phyloP scores from a whole-genome alignment of 2,888 invertebrate genomes.

The Tridacna crocea region DNA sequence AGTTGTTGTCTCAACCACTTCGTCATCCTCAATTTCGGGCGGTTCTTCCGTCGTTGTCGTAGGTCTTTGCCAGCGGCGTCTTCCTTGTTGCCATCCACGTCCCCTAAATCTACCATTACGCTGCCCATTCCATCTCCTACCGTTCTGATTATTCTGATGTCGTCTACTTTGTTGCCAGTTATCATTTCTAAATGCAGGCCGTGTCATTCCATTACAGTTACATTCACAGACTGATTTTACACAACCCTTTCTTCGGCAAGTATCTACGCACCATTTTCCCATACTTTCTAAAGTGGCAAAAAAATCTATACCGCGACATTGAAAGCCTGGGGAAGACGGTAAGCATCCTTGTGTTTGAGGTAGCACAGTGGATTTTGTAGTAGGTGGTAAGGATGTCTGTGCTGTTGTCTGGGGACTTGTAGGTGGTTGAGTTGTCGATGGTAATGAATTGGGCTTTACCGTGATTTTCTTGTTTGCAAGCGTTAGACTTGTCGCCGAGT shows the following conservation, averaged over 20 bases:
- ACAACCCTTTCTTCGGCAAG: conserved; percentile 54
- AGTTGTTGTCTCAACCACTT: conserved; percentile 8
- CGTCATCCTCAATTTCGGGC: conserved; percentile 4
- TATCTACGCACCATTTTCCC: conserved; percentile 59
- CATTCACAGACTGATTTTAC: conserved; percentile 56
- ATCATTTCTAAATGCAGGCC: not conserved
- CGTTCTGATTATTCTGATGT: not conserved
- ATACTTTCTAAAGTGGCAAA: conserved; percentile 48
- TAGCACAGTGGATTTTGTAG: not conserved
- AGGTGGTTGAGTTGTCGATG: conserved; percentile 4
- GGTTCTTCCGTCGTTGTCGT: conserved; percentile 12
- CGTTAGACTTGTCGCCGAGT: not conserved
- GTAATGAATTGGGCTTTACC: not conserved
- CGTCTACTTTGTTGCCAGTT: not conserved
- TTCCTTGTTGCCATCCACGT: not conserved
- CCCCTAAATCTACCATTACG: not conserved
- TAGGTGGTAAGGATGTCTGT: not conserved
- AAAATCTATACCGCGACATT: conserved; percentile 44
- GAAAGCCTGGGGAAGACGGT: not conserved
- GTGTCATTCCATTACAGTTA: conserved; percentile 35
- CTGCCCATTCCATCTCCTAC: not conserved
- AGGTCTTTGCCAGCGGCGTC: not conserved
- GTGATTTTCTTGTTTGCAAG: not conserved
- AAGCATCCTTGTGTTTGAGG: not conserved
- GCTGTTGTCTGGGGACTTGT: not conserved